These are phyloP conservation scores for Morus bassanus DNA, from an alignment of 2,797 vertebrate genomes.

Conservation along the genomic window DNA sequence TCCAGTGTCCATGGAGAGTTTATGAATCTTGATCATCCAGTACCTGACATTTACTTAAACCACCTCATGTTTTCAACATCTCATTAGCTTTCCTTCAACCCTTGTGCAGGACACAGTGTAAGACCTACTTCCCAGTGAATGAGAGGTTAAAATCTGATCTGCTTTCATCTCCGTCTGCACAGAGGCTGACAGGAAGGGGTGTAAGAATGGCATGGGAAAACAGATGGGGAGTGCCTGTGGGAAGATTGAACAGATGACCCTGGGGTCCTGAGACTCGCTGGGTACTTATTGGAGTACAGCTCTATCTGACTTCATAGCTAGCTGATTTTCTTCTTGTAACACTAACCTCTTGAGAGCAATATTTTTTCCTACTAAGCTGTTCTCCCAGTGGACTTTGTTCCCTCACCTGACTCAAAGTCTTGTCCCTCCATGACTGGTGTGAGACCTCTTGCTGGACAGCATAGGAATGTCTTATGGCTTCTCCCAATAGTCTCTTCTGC, in stretches of 20 bases:
- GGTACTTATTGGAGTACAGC: neutral
- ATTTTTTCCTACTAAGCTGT: neutral
- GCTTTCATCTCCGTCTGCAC: neutral
- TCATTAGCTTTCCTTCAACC: neutral
- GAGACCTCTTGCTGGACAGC: neutral
- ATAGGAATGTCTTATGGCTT: neutral
- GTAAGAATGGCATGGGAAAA: constrained; percentile 30
- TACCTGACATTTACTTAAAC: neutral
- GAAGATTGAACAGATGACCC: neutral
- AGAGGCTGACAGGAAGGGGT: neutral
- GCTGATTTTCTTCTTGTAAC: neutral
- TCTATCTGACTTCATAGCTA: neutral
- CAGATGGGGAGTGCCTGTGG: neutral
- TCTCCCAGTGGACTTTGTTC: neutral
- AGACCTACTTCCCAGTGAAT: neutral
- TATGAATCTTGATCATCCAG: neutral
- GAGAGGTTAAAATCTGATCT: neutral
- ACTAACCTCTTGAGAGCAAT: neutral
- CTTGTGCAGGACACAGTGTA: neutral
- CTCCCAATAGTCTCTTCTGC: neutral
- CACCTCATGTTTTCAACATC: neutral
- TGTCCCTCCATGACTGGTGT: neutral
- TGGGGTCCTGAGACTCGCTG: neutral
- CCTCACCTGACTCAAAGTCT: neutral
- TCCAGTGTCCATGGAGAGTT: neutral